phyloP scores from a whole-genome alignment of 1,140 invertebrate species.

The Thalassaphorura encarpata region DNA sequence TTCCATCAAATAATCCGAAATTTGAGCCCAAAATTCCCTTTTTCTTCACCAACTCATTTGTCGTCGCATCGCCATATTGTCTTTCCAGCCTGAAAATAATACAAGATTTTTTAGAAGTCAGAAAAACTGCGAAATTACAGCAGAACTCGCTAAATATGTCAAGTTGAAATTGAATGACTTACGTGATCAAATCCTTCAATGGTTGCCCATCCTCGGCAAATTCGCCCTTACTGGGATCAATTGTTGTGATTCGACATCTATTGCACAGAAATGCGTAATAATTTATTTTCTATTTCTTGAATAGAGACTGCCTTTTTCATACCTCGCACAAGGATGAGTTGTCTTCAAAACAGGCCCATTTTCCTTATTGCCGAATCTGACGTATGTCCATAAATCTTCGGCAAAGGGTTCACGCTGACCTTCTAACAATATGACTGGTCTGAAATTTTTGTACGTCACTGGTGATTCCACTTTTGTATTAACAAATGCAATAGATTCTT shows the following conservation, averaged over 20 bases:
- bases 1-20: constrained; percentile 16
- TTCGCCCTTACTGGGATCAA: constrained; percentile 35
- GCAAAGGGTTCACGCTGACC: constrained; percentile 27
- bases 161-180: background rate
- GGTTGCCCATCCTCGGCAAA: constrained; percentile 32
- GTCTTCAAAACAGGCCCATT: constrained; percentile 28
- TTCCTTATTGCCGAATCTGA: constrained; percentile 32
- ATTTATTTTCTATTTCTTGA: too few species aligned
- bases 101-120: background rate
- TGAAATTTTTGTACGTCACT: constrained; percentile 34
- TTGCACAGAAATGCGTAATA: constrained; percentile 7
- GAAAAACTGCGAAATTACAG: constrained; percentile 32
- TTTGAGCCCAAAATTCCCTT: constrained; percentile 22
- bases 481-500: constrained; percentile 35
- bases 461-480: constrained; percentile 34
- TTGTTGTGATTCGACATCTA: constrained; percentile 36
- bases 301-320: too few species aligned
- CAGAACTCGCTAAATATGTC: too few species aligned
- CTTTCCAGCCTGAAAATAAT: constrained; percentile 10
- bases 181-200: background rate
- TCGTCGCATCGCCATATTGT: constrained; percentile 9
- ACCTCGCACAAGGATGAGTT: constrained; percentile 34
- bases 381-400: constrained; percentile 34
- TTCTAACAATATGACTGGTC: constrained; percentile 32
- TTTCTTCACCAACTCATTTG: constrained; percentile 21